Conservation (phyloP, 2,888 invertebrate genomes). For the Sisyra nigra region DNA sequence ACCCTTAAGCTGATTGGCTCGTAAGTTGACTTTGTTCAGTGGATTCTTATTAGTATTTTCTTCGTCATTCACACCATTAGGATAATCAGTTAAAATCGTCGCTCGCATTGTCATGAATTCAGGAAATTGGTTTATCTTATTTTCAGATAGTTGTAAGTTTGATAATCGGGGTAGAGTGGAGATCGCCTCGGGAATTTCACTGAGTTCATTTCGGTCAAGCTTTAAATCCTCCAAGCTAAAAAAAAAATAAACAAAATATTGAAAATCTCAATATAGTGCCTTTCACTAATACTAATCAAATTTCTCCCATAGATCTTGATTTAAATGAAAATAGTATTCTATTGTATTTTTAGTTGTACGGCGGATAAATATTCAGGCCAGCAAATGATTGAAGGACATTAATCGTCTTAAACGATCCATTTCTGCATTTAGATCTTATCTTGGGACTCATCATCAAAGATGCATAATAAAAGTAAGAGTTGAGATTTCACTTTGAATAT, state of each 20-base stretch:
- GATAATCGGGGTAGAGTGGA: conserved; percentile 41
- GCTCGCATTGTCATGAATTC: conserved; percentile 39
- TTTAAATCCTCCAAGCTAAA: conserved; percentile 54
- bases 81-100: conserved; percentile 26
- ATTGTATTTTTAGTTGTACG: too few relatives aligned
- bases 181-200: conserved; percentile 40
- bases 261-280: too few relatives aligned
- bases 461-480: too few relatives aligned
- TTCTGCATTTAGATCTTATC: too few relatives aligned
- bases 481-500: too few relatives aligned
- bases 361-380: too few relatives aligned
- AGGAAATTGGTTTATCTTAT: conserved; percentile 31
- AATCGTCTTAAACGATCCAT: too few relatives aligned
- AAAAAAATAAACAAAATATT: conserved; percentile 13
- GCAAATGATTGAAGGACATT: too few relatives aligned
- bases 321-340: too few relatives aligned
- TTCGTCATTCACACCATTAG: background rate
- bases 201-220: conserved; percentile 55
- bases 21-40: conserved; percentile 55
- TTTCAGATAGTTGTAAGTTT: conserved; percentile 39
- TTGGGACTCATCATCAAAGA: too few relatives aligned
- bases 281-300: too few relatives aligned
- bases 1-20: conserved; percentile 64
- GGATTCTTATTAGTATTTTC: conserved; percentile 23
- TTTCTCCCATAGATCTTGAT: too few relatives aligned